These are phyloP conservation scores for Litocranius walleri DNA, from an alignment of 2,113 vertebrate species.

Conservation along the genomic window DNA sequence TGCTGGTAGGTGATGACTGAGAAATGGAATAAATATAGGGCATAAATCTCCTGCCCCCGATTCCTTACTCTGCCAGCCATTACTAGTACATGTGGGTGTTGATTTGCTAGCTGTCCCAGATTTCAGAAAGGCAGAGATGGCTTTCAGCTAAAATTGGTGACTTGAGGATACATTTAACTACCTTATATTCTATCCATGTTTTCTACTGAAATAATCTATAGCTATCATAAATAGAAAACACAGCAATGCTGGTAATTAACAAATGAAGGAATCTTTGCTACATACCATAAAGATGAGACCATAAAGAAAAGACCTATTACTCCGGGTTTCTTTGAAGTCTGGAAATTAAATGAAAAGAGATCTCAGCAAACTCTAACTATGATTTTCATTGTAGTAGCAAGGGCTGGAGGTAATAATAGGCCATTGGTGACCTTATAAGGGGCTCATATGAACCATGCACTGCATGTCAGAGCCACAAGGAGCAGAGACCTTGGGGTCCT, in stretches of 20 bases:
- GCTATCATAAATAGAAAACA: not conserved
- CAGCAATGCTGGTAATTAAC: not conserved
- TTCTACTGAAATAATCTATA: constrained; percentile 25
- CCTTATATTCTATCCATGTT: constrained; percentile 14
- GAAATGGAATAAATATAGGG: constrained; percentile 40
- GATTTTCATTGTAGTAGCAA: not conserved
- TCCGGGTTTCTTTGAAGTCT: not conserved
- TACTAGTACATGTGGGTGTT: constrained; percentile 52
- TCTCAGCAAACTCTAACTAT: not conserved
- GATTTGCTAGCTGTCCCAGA: constrained; percentile 54
- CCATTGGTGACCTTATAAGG: not conserved
- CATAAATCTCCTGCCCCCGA: constrained; percentile 35
- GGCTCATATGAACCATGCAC: not conserved
- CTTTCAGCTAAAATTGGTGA: constrained; percentile 58
- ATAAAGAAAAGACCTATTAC: not conserved
- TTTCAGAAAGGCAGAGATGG: constrained; percentile 49
- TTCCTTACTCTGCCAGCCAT: constrained; percentile 56
- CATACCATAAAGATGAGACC: not conserved
- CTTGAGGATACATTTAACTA: constrained; percentile 47
- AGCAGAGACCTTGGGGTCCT: not conserved
- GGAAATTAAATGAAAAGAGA: not conserved
- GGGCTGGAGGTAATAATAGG: not conserved
- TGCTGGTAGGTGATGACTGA: constrained; percentile 64
- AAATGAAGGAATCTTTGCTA: constrained; percentile 8
- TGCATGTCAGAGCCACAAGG: not conserved